Conservation (phyloP, 2,113 vertebrate species). For the Casuarius casuarius region DNA sequence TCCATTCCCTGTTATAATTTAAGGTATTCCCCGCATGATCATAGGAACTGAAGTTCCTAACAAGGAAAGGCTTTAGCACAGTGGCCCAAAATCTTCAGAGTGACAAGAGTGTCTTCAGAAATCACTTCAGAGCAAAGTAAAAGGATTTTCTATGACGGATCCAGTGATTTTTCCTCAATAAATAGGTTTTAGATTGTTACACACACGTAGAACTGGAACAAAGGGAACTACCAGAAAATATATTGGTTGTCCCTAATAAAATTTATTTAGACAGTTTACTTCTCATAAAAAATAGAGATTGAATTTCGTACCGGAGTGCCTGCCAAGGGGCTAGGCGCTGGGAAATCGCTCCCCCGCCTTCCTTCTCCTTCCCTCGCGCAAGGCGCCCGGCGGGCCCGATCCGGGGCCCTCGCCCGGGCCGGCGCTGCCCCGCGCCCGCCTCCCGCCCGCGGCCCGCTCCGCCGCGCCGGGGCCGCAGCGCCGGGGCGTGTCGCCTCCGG, state of each 20-base stretch:
- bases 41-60: constrained; percentile 81
- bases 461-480: background rate
- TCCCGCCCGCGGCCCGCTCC: background rate
- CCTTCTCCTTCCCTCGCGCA: constrained; percentile 16
- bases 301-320: constrained; percentile 85
- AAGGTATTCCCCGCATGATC: constrained; percentile 82
- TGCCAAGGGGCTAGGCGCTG: constrained; percentile 80
- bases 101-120: constrained; percentile 83
- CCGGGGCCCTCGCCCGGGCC: background rate
- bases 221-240: constrained; percentile 86
- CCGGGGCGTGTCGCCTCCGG: background rate
- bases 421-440: background rate
- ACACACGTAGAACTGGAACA: constrained; percentile 86
- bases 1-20: constrained; percentile 76
- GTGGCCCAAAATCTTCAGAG: constrained; percentile 80
- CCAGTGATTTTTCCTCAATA: constrained; percentile 88
- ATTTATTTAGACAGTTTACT: constrained; percentile 92
- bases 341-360: constrained; percentile 63
- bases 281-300: constrained; percentile 91
- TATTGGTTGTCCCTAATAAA: constrained; percentile 89
- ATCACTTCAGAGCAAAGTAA: constrained; percentile 84
- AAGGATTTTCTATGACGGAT: constrained; percentile 88
- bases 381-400: constrained; percentile 31
- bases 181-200: constrained; percentile 91
- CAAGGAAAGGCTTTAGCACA: constrained; percentile 76